Conservation (phyloP, 1,140 invertebrate species). For the Homalodisca vitripennis region DNA sequence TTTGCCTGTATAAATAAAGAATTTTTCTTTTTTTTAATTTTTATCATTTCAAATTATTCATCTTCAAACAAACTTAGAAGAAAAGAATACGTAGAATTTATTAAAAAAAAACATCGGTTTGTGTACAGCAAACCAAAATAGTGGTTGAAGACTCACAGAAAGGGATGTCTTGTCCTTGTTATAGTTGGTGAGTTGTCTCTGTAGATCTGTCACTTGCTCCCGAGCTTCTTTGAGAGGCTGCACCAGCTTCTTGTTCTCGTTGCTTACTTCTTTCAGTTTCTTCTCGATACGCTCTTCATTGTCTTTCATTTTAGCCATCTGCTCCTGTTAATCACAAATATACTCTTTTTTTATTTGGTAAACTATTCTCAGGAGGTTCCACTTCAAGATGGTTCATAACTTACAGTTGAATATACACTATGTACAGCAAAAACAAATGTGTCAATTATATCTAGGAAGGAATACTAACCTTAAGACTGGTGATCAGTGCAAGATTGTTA, state of each 20-base stretch:
- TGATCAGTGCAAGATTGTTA: conserved; percentile 84
- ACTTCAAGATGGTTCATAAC: too few relatives aligned
- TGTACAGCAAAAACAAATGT: too few relatives aligned
- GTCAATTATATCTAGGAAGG: too few relatives aligned
- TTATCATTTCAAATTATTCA: conserved; percentile 16
- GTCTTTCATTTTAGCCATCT: conserved; percentile 80
- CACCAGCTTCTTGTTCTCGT: conserved; percentile 69
- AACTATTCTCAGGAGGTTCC: too few relatives aligned
- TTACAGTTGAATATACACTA: too few relatives aligned
- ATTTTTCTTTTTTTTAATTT: too few relatives aligned
- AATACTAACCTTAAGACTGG: conserved; percentile 65
- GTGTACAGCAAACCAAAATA: too few relatives aligned
- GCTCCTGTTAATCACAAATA: conserved; percentile 62
- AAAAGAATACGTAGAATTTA: too few relatives aligned
- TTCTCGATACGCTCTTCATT: conserved; percentile 75
- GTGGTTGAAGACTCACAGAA: conserved; percentile 44
- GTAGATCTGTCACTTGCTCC: conserved; percentile 65
- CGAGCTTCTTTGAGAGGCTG: conserved; percentile 69
- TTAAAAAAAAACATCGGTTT: too few relatives aligned
- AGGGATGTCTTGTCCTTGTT: conserved; percentile 74
- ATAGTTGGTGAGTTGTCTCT: conserved; percentile 73
- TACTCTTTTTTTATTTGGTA: too few relatives aligned
- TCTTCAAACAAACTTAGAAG: not conserved
- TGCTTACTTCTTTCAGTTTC: conserved; percentile 60
- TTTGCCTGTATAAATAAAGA: too few relatives aligned